phyloP scores from a whole-genome alignment of 2,888 invertebrate species.

The Hemaris fuciformis region DNA sequence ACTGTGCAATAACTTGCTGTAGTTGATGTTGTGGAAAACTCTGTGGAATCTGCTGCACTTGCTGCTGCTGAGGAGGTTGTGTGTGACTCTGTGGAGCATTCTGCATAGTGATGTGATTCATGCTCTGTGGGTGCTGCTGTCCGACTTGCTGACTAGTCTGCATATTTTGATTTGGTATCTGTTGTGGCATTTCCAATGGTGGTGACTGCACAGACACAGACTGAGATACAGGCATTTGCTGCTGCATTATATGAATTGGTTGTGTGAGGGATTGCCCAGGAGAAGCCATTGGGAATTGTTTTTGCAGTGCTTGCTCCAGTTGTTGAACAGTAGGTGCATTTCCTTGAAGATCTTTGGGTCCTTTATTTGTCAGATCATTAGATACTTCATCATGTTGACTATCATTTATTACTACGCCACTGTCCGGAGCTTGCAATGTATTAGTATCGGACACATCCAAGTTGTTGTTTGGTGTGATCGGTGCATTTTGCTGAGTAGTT shows the following conservation, averaged over 20 bases:
- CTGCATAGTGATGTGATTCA: conserved; percentile 78
- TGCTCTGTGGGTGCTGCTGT: conserved; percentile 77
- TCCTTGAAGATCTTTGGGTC: conserved; percentile 74
- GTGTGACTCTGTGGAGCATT: conserved; percentile 64
- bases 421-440: conserved; percentile 71
- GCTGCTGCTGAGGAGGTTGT: conserved; percentile 67
- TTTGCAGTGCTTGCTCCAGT: conserved; percentile 73
- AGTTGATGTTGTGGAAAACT: conserved; percentile 79
- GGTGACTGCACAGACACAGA: conserved; percentile 77
- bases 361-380: conserved; percentile 75
- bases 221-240: conserved; percentile 72
- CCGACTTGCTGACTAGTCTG: conserved; percentile 67
- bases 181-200: conserved; percentile 77
- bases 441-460: conserved; percentile 69
- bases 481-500: conserved; percentile 77
- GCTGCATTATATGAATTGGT: conserved; percentile 71
- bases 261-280: conserved; percentile 78
- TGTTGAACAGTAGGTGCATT: conserved; percentile 70
- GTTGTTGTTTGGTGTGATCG: conserved; percentile 74
- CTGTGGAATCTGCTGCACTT: conserved; percentile 78
- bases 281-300: conserved; percentile 78
- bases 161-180: conserved; percentile 72
- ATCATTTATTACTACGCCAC: conserved; percentile 78
- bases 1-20: conserved; percentile 76
- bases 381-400: conserved; percentile 76